Conservation (phyloP, 1,140 invertebrate genomes). For the Thalassaphorura encarpata region DNA sequence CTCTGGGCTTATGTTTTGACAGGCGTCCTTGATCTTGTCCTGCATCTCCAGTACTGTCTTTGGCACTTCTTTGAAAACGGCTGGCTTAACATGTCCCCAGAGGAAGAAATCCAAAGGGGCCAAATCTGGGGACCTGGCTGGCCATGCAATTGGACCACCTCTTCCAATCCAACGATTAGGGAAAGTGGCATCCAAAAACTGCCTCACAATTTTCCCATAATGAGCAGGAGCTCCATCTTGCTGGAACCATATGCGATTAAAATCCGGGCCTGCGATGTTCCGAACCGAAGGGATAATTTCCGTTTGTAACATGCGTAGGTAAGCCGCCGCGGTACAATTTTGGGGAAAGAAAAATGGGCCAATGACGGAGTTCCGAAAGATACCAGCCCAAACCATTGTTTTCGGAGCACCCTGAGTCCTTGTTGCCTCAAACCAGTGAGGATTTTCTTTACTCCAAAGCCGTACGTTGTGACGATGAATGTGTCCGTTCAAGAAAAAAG, state of each 20-base stretch:
- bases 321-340: conserved; percentile 30
- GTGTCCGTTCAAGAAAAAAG: conserved; percentile 31
- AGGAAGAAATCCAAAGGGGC: conserved; percentile 39
- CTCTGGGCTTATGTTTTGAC: background rate
- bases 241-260: conserved; percentile 38
- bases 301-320: conserved; percentile 31
- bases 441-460: conserved; percentile 33
- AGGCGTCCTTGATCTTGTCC: background rate
- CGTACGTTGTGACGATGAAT: conserved; percentile 26
- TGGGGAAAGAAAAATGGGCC: conserved; percentile 35
- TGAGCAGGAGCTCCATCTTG: conserved; percentile 40
- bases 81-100: conserved; percentile 38
- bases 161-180: conserved; percentile 39
- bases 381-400: conserved; percentile 36
- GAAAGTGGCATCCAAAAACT: conserved; percentile 36
- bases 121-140: conserved; percentile 38
- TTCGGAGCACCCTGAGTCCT: conserved; percentile 34
- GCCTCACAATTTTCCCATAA: conserved; percentile 32
- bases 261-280: background rate
- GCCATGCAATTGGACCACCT: conserved; percentile 38
- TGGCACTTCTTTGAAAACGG: conserved; percentile 25
- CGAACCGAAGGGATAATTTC: conserved; percentile 1
- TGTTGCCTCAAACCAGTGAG: conserved; percentile 27
- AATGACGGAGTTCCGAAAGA: conserved; percentile 34
- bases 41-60: background rate